A percentile compares a stretch with the other conserved stretches of the same genome.
phyloP scores from a whole-genome alignment of 23 tunicate genomes.

The Ascidia mentula region DNA sequence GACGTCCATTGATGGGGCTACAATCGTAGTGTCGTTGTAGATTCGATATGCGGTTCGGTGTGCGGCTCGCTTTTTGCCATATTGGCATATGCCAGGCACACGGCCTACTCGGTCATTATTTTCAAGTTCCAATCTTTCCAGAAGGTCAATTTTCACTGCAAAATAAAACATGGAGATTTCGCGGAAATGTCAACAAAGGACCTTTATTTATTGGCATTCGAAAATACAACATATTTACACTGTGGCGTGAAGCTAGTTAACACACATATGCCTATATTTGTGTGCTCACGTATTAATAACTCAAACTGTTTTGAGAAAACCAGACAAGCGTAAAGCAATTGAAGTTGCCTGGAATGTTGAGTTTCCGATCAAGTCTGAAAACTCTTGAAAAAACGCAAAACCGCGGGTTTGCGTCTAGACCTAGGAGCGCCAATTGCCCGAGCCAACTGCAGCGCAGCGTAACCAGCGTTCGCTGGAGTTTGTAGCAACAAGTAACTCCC shows the following conservation, averaged over 20 bases:
- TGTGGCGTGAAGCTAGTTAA: not conserved
- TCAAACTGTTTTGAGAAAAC: not conserved
- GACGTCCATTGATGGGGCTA: constrained; percentile 21
- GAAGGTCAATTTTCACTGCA: constrained; percentile 39
- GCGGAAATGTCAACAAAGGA: too few species aligned
- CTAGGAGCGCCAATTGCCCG: not conserved
- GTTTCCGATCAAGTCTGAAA: constrained; percentile 6
- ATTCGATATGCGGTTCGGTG: constrained; percentile 23
- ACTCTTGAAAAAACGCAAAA: not conserved
- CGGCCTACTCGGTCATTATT: not conserved
- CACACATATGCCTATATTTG: not conserved
- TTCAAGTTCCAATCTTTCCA: constrained; percentile 32
- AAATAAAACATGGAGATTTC: too few species aligned
- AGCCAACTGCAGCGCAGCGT: not conserved
- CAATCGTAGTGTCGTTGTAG: not conserved
- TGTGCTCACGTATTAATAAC: not conserved
- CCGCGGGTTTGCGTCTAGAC: constrained; percentile 5
- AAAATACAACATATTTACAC: too few species aligned
- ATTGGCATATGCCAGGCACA: constrained; percentile 35
- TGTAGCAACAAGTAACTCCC: not conserved
- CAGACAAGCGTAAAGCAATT: not conserved
- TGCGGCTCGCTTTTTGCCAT: constrained; percentile 17
- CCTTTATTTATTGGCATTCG: too few species aligned
- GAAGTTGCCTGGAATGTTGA: not conserved
- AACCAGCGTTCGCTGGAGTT: not conserved